phyloP scores from a whole-genome alignment of 92 coral and sea anemone genomes.

The Micromussa lordhowensis region DNA sequence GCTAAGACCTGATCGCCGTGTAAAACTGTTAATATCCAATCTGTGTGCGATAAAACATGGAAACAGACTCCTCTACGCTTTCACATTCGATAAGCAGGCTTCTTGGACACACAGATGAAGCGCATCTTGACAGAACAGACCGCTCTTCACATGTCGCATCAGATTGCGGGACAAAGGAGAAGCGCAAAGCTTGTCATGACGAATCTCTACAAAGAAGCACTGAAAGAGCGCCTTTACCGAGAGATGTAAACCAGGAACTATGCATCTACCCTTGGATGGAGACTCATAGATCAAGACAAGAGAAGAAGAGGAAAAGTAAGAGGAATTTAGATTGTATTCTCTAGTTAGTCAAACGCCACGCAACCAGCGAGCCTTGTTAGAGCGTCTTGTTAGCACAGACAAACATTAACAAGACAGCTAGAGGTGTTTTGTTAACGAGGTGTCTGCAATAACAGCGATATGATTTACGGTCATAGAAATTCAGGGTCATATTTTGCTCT shows the following conservation, averaged over 20 bases:
- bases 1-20: background rate
- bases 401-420: conserved; percentile 12
- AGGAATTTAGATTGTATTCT: background rate
- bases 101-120: conserved; percentile 12
- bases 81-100: conserved; percentile 38
- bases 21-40: background rate
- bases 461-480: background rate
- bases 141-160: background rate
- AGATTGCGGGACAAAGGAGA: background rate
- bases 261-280: conserved; percentile 33
- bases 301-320: conserved; percentile 15
- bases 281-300: background rate
- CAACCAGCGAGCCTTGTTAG: conserved; percentile 1
- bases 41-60: conserved; percentile 16
- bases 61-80: background rate
- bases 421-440: conserved; percentile 21
- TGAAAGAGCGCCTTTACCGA: background rate
- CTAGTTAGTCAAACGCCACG: background rate
- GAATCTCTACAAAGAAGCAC: background rate
- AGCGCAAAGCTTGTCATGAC: background rate
- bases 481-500: background rate
- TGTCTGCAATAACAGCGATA: background rate
- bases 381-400: conserved; percentile 10
- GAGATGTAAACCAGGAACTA: background rate
- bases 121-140: background rate